phyloP scores from a whole-genome alignment of 2,113 vertebrate species.

The Rhinogobius similis region DNA sequence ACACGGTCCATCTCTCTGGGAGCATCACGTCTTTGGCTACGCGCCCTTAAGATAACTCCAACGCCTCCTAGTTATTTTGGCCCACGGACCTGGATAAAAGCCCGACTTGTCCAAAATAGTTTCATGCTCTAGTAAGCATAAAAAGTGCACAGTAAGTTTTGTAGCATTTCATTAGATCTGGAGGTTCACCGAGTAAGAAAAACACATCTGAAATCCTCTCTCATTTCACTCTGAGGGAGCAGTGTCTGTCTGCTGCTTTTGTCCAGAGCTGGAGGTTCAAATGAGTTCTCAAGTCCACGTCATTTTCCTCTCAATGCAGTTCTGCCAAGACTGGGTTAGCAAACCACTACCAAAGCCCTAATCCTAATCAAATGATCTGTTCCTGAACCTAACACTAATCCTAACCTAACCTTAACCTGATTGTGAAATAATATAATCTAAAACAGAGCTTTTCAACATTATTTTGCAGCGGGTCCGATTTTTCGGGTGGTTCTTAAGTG shows the following conservation, averaged over 20 bases:
- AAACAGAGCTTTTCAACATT: too few species aligned
- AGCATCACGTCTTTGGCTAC: neutral
- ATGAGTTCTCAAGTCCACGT: neutral
- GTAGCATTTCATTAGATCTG: constrained; percentile 12
- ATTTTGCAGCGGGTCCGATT: too few species aligned
- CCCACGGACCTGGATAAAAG: constrained; percentile 9
- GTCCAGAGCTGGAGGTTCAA: neutral
- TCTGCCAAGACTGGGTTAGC: too few species aligned
- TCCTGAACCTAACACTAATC: too few species aligned
- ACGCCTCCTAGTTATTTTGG: constrained; percentile 1
- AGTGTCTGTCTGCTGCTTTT: neutral
- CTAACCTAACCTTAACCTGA: too few species aligned
- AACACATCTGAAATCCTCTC: constrained; percentile 8
- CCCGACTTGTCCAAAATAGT: constrained; percentile 11
- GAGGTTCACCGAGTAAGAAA: constrained; percentile 9
- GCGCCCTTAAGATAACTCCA: constrained; percentile 3
- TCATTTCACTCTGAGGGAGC: neutral
- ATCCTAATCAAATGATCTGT: too few species aligned
- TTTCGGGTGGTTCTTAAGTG: too few species aligned
- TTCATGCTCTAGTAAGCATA: constrained; percentile 12
- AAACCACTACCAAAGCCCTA: too few species aligned
- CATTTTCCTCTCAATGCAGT: too few species aligned
- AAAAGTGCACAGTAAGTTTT: constrained; percentile 12
- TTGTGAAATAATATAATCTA: too few species aligned
- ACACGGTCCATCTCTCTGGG: constrained; percentile 1